Conservation (phyloP, 2,888 invertebrate species). For the Sthenelais limicola region DNA sequence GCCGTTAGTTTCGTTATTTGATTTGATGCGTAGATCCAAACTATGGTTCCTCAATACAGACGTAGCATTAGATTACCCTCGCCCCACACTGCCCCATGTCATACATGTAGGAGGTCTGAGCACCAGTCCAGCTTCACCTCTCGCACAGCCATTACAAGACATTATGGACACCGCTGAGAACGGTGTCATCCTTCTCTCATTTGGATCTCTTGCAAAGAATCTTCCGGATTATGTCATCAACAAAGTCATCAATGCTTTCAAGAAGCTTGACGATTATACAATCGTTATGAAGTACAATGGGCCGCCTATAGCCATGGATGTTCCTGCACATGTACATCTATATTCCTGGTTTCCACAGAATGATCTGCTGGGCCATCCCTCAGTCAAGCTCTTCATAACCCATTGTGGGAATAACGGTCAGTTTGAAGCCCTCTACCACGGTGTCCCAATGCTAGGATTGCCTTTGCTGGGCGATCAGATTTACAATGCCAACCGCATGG, state of each 20-base stretch:
- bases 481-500: slow-evolving; percentile 50
- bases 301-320: not conserved
- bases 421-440: slow-evolving; percentile 49
- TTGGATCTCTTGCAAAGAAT: slow-evolving; percentile 12
- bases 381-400: slow-evolving; percentile 34
- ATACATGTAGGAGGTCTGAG: not conserved
- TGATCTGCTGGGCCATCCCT: slow-evolving; percentile 40
- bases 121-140: slow-evolving; percentile 7
- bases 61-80: slow-evolving; percentile 24
- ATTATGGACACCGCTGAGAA: not conserved
- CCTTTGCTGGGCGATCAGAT: slow-evolving; percentile 54
- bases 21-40: slow-evolving; percentile 24
- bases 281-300: slow-evolving; percentile 28
- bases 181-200: slow-evolving; percentile 33
- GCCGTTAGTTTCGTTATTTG: not conserved
- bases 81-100: slow-evolving; percentile 4
- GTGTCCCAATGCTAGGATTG: slow-evolving; percentile 55
- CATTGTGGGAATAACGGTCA: slow-evolving; percentile 40
- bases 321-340: slow-evolving; percentile 26
- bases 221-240: slow-evolving; percentile 19
- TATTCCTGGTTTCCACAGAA: slow-evolving; percentile 40
- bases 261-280: not conserved
- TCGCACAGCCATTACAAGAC: slow-evolving; percentile 1
- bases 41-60: slow-evolving; percentile 36
- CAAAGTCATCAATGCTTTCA: slow-evolving; percentile 32